Conservation (phyloP, 1,140 invertebrate genomes). For the Danaus melanippus region DNA sequence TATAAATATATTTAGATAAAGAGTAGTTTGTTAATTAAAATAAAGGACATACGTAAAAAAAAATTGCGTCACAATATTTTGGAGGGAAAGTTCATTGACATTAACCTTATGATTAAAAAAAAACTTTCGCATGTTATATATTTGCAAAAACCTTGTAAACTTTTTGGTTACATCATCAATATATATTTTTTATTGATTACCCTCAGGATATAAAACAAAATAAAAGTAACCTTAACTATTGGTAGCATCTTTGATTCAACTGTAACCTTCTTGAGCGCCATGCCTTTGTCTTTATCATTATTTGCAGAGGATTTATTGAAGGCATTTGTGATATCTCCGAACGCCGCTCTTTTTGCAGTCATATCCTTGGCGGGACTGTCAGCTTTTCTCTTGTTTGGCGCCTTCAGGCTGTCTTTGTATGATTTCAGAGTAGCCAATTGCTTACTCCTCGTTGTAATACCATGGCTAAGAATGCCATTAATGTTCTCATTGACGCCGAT, state of each 20-base stretch:
- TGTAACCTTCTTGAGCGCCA: conserved; percentile 67
- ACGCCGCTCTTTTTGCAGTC: conserved; percentile 78
- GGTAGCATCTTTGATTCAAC: conserved; percentile 70
- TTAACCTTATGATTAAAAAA: background rate
- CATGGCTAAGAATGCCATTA: conserved; percentile 52
- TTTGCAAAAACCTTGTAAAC: conserved; percentile 6
- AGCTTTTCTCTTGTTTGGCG: conserved; percentile 72
- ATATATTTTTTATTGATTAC: conserved; percentile 24
- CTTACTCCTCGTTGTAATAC: conserved; percentile 64
- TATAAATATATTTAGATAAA: background rate
- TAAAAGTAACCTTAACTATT: conserved; percentile 61
- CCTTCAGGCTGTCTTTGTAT: conserved; percentile 52
- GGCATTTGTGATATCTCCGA: conserved; percentile 85
- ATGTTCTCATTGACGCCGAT: conserved; percentile 66
- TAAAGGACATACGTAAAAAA: too few relatives aligned
- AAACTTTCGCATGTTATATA: background rate
- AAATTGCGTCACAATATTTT: conserved; percentile 22
- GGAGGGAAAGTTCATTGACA: conserved; percentile 58
- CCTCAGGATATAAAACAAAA: conserved; percentile 27
- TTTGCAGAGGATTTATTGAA: conserved; percentile 53
- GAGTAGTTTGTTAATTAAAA: too few relatives aligned
- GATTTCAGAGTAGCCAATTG: conserved; percentile 60
- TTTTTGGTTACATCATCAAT: conserved; percentile 9
- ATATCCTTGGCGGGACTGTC: conserved; percentile 73
- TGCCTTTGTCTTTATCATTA: conserved; percentile 52